These are phyloP conservation scores for Philhelius pedissequus DNA, from an alignment of 2,888 invertebrate genomes.

Conservation along the genomic window DNA sequence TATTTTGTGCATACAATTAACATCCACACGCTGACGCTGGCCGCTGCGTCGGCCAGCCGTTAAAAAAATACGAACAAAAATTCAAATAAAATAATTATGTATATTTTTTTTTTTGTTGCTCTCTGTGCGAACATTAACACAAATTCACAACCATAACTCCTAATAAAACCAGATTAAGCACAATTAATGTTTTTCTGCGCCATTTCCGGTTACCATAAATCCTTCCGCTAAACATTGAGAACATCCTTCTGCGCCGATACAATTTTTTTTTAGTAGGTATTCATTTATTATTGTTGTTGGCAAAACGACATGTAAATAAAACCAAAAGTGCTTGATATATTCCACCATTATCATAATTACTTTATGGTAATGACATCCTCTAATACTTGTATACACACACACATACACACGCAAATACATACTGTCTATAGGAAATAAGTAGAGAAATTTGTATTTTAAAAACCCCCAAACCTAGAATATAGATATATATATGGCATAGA, in stretches of 20 bases:
- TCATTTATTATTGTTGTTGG: neutral
- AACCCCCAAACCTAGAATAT: neutral
- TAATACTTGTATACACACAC: conserved; percentile 24
- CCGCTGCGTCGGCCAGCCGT: too few relatives aligned
- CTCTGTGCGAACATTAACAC: conserved; percentile 32
- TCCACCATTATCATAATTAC: conserved; percentile 67
- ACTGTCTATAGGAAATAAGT: too few relatives aligned
- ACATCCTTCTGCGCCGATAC: conserved; percentile 20
- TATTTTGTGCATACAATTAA: neutral
- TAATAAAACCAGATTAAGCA: conserved; percentile 60
- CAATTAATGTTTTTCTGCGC: conserved; percentile 58
- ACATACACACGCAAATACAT: neutral
- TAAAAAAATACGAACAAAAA: neutral
- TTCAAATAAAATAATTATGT: neutral
- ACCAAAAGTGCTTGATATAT: conserved; percentile 65
- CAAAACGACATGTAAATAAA: conserved; percentile 53
- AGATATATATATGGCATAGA: conserved; percentile 4
- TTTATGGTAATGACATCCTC: conserved; percentile 68
- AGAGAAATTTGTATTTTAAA: conserved; percentile 17
- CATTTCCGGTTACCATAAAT: conserved; percentile 60
- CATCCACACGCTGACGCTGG: neutral
- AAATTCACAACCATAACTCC: conserved; percentile 42
- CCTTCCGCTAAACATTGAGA: conserved; percentile 27
- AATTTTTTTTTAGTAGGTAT: neutral
- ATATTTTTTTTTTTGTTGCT: neutral